Evolutionary conservation across 2,797 vertebrate genomes (phyloP).

Genomic region (Helostoma temminkii): DNA sequence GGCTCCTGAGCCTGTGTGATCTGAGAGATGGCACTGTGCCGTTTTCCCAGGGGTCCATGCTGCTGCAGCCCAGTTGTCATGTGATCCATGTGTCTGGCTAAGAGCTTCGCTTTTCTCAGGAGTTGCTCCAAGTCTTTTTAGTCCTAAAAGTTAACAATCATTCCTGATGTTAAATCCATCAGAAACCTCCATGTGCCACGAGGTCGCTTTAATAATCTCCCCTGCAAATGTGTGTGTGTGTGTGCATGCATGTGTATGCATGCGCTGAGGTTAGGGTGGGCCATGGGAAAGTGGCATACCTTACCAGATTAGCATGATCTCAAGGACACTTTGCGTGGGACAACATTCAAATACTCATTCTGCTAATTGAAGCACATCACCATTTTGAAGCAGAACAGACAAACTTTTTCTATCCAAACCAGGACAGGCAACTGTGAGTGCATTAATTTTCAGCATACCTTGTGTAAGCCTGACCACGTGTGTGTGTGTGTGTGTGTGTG

Average conservation of each 20-base stretch:
- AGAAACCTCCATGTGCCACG: conserved; percentile 80
- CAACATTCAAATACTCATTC: conserved; percentile 62
- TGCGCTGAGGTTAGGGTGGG: conserved; percentile 62
- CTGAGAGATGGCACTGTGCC: conserved; percentile 73
- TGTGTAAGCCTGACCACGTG: conserved; percentile 7
- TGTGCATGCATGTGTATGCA: conserved; percentile 43
- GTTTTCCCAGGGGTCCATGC: conserved; percentile 78
- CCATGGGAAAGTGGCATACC: conserved; percentile 83
- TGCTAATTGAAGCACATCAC: conserved; percentile 54
- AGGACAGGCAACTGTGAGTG: conserved; percentile 2
- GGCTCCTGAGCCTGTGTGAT: conserved; percentile 58
- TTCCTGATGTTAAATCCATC: conserved; percentile 86
- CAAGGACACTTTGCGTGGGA: conserved; percentile 70
- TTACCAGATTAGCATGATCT: conserved; percentile 80
- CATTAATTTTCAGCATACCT: conserved; percentile 8
- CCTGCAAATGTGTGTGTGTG: conserved; percentile 46
- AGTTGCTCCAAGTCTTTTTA: conserved; percentile 77
- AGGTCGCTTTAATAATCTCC: conserved; percentile 82
- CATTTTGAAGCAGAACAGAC: conserved; percentile 42
- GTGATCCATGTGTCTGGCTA: conserved; percentile 79
- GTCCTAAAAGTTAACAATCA: conserved; percentile 82
- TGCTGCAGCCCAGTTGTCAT: conserved; percentile 72
- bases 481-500: conserved; percentile 6
- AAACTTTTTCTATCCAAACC: conserved; percentile 22
- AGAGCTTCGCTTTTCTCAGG: conserved; percentile 78